Base-by-base conservation (phyloP, 1,140 invertebrate genomes). In the Scaptodrosophila lebanonensis region DNA sequence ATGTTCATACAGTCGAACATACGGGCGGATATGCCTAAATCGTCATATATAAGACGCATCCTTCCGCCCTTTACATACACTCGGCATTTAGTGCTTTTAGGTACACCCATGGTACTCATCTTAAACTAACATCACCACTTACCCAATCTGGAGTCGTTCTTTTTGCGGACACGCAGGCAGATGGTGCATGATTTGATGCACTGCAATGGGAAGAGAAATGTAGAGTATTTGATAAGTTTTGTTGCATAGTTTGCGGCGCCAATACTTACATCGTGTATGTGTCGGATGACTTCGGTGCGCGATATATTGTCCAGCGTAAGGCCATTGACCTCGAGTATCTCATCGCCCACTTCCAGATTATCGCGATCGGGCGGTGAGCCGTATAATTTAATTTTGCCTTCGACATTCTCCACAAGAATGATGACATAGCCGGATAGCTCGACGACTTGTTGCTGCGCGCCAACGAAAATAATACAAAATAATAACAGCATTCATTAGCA, bases 361-460 rank as follows among this genome's bases (percentile, higher is more conserved):
- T 98, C 96, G 87, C 93, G 93, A 88, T 98, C 96, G 27, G 96
- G 96, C 52, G 96, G 95, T 61, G 97, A 97, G 97, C 97, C 96
- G 87, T 97, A 97, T 36, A 98, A 89, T 90, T 97, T 97, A 85
- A 97, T 95, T 89, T 95, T 95, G 86, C 96, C 95, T 87, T 97
- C 96, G 86, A 94, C 93, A 70, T 95, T 95, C 89, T 97, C 95
- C 57, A 96, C 95, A 82, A 98, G 90, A 86, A 98, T 96, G 86
- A 98, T 98, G 85, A 98, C 95, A 89, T 98, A 98, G 75, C 96
- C 96, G 70, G 95, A 94, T 86, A 98, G 90, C 90, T 98, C 96
- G 79, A 98, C 95, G 89, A 95, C 87, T 82, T 88, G 86, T 85
- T 87, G 83, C 65, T 85, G 73, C 27, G n/a, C n/a, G n/a, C n/a